Base-by-base conservation (phyloP, 2,888 invertebrate species). In the Eupeodes latifasciatus region DNA sequence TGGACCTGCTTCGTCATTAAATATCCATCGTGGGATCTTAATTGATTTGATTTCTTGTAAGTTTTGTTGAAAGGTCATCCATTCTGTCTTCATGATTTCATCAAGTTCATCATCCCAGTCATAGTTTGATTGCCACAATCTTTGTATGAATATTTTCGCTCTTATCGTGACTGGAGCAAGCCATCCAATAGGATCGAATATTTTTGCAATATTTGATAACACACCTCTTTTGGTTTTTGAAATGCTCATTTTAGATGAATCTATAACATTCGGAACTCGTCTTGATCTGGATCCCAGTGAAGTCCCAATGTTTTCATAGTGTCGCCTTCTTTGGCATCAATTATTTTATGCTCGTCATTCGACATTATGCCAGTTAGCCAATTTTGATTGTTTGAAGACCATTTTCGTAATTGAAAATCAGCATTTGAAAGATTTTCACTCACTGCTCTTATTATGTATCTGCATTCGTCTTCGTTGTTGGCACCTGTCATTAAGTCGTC, bases 91-190 rank as follows among this genome's bases (percentile, higher is more conserved):
- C 62, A 62, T 61, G 36, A 5, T 36, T 61, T 61, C 59, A 62
- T 62, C 62, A 62, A 62, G 36, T 40, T 62, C 62, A 36, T 62
- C 62, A 62, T 62, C 62, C n/a, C 40, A 62, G 40, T 62, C 62
- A 40, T 47, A 64, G 5, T 64, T 64, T 64, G 64, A 19, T 44
- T 64, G 64, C 64, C 47, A 47, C 12, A 64, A 64, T 64, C 47
- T 64, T 64, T 64, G 47, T 47, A 64, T 47, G 12, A 64, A 64
- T 40, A 62, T 62, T 36, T 62, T 62, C n/a, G 62, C 40, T 40
- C 40, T 36, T 62, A 62, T n/a, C 7, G 62, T 62, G 40, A 62
- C 40, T 62, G 62, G 19, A 64, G 47, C 47, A 19, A 47, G 47
- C 64, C 19, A 19, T 64, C 64, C 27, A 47, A 64, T 64, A 47